Evolutionary conservation across 2,113 vertebrate genomes (phyloP).

Genomic region (Vireo altiloquus): DNA sequence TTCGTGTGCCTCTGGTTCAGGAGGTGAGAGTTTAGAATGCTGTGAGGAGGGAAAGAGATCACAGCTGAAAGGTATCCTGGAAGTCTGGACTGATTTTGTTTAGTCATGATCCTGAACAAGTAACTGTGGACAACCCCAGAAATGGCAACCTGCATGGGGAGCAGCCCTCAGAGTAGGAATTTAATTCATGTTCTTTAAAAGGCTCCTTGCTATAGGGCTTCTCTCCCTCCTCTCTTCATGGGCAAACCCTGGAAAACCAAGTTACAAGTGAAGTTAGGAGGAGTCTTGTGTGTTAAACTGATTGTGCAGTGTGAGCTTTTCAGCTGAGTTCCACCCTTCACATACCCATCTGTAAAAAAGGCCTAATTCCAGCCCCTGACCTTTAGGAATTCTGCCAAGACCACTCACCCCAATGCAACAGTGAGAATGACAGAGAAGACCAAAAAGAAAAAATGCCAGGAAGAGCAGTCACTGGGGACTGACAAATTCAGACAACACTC

Average conservation of each 20-base stretch:
- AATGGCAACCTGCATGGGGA: neutral
- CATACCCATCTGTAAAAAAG: neutral
- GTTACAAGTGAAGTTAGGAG: neutral
- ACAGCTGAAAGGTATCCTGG: neutral
- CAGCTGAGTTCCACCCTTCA: neutral
- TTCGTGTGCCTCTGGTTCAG: neutral
- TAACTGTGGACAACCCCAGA: neutral
- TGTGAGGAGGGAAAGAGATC: neutral
- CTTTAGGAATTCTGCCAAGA: neutral
- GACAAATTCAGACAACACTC: neutral
- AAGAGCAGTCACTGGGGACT: neutral
- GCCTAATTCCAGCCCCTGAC: neutral
- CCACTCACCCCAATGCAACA: neutral
- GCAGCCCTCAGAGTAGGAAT: neutral
- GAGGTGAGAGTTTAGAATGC: neutral
- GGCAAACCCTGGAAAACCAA: neutral
- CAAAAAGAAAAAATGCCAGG: neutral
- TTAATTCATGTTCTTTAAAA: constrained; percentile 20
- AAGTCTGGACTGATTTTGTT: neutral
- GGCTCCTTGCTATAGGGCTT: constrained; percentile 14
- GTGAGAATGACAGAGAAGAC: neutral
- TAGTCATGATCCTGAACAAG: neutral
- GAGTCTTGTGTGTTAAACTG: neutral
- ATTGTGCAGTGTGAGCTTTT: neutral
- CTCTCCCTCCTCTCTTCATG: neutral